Evolutionary conservation across 2,888 invertebrate genomes (phyloP).

Genomic region (Drosophila ezoana): DNA sequence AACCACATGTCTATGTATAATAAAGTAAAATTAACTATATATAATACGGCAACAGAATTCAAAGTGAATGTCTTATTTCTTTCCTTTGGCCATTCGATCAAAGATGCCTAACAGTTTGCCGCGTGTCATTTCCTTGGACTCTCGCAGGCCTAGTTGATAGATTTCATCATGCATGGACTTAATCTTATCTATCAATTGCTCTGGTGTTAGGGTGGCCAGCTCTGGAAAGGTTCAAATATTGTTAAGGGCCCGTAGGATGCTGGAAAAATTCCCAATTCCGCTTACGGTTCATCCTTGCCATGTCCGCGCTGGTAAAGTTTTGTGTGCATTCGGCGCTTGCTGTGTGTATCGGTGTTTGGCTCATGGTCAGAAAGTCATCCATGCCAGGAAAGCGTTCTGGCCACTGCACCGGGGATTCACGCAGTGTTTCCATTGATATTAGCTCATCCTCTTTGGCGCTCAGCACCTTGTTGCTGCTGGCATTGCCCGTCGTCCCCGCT

Average conservation of each 20-base stretch:
- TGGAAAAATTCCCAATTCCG: constrained; percentile 49
- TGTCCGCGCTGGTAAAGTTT: constrained; percentile 90
- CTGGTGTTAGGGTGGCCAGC: constrained; percentile 90
- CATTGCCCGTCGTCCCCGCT: constrained; percentile 1
- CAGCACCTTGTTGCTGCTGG: constrained; percentile 14
- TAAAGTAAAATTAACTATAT: constrained; percentile 10
- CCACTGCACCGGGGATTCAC: constrained; percentile 98
- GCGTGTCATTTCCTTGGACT: constrained; percentile 98
- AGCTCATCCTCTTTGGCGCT: constrained; percentile 88
- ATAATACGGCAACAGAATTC: constrained; percentile 32
- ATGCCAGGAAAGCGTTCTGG: constrained; percentile 98
- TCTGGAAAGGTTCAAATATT: constrained; percentile 85
- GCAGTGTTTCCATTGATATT: constrained; percentile 94
- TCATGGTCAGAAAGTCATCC: constrained; percentile 92
- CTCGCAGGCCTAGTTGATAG: constrained; percentile 97
- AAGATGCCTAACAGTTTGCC: constrained; percentile 97
- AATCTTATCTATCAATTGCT: constrained; percentile 95
- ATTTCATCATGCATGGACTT: constrained; percentile 97
- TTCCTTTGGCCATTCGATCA: constrained; percentile 68
- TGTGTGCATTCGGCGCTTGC: constrained; percentile 89
- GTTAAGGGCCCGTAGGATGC: background rate
- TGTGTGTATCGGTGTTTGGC: constrained; percentile 86
- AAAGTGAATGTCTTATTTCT: constrained; percentile 17
- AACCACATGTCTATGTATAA: constrained; percentile 18
- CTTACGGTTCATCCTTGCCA: constrained; percentile 92